Percentiles rank a stretch among this genome's conserved stretches.
These are phyloP conservation scores for Leuciscus waleckii DNA, from an alignment of 2,797 vertebrate genomes.

Conservation along the genomic window DNA sequence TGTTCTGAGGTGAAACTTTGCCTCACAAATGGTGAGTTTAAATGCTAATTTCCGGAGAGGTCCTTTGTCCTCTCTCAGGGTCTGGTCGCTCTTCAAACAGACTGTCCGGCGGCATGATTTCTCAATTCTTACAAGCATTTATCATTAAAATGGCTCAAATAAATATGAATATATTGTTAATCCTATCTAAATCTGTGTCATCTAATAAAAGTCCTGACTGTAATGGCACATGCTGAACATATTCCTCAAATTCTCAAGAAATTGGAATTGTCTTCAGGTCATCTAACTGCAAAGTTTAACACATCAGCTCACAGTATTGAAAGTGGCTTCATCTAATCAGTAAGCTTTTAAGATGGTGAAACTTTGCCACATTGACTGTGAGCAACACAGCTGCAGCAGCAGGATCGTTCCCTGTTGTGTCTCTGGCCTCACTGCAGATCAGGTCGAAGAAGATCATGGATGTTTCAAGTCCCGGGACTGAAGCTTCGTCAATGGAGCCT, in stretches of 20 bases:
- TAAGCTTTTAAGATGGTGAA: slow-evolving; percentile 66
- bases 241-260: neutral
- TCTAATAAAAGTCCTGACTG: neutral
- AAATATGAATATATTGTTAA: no score
- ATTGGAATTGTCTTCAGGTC: neutral
- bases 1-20: no score
- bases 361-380: slow-evolving; percentile 50
- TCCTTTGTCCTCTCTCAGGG: no score
- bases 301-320: neutral
- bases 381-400: slow-evolving; percentile 42
- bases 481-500: slow-evolving; percentile 40
- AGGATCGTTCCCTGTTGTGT: neutral
- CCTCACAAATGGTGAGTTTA: no score
- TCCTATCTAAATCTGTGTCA: no score
- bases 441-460: slow-evolving; percentile 50
- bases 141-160: no score
- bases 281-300: neutral
- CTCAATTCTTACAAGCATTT: no score
- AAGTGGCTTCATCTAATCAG: slow-evolving; percentile 59
- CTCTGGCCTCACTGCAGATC: slow-evolving; percentile 31
- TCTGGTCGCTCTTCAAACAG: no score
- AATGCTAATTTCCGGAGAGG: no score
- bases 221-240: neutral
- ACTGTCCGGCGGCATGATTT: no score
- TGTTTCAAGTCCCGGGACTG: slow-evolving; percentile 41